Evolutionary conservation across 2,797 vertebrate genomes (phyloP), one percentile per base, ranked within the genome.

Genomic region (Bovichtus variegatus): DNA sequence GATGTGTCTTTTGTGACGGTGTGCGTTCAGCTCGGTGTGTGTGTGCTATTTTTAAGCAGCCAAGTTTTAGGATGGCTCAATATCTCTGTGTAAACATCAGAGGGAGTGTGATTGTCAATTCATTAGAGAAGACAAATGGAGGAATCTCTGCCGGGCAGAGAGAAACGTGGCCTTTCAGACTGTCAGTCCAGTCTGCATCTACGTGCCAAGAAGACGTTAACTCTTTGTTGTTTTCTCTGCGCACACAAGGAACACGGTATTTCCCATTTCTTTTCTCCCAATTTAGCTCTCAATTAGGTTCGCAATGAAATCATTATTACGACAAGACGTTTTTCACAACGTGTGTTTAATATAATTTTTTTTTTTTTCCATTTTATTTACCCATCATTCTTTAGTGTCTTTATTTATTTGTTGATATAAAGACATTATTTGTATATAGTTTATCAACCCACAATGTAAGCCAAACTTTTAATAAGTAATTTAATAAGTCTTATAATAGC

Each of bases 101-200:
- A 83, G 77, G 74, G 85, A 86, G 80, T 78, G 84, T 87, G 89
- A 89, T 89, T 87, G 89, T 91, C 84, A 88, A 89, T 93, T 93
- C 85, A 93, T 94, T 93, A 91, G 72, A 85, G 81, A 85, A 91
- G 84, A 91, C 80, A 90, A 93, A 92, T 87, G 86, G 82, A 83
- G 70, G 83, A 82, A 81, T 81, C 57, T 50, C 13, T 53, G 54
- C 31, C 9, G 13, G 78, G 65, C 55, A 44, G 61, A 69, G 76
- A 67, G 71, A 80, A 70, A 65, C 64, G 23, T 64, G 85, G 71
- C 80, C 82, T 87, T 86, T 87, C 63, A 79, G 76, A 31, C 68
- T 74, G 84, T 86, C 82, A 71, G 80, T 73, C 71, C 66, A 47
- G 54, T 62, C 78, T 40, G 53, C 21, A 21, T 55, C 19, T 68